Base-by-base conservation (phyloP, 2,888 invertebrate species). In the Polyploca ridens region DNA sequence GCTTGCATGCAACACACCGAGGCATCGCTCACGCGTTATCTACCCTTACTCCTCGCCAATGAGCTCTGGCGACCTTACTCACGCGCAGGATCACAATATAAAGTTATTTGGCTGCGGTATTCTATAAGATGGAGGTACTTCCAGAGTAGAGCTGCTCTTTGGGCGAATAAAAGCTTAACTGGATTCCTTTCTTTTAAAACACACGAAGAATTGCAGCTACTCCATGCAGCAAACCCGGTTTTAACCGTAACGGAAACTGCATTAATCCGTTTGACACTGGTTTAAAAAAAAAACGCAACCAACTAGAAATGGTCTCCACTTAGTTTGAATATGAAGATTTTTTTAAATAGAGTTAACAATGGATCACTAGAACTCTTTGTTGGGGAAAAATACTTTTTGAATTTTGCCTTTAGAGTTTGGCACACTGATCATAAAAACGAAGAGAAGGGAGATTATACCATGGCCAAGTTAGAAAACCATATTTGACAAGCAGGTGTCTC, bases 241-340 rank as follows among this genome's bases (percentile, higher is more conserved):
- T 5, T 14, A 58, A 27, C 33, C 13, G n/a, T 6, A 62, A 62
- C 19, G 19, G 67, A 69, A 75, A 71, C 77, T 69, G 68, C 73
- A 71, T 77, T 64, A 75, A 76, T 77, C 71, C 71, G 60, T 75
- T 75, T 76, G 68, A 64, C 65, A 68, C 68, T 62, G 61, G 71
- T 64, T 68, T 67, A 65, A 35, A 63, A 65, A 77, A 75, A 67
- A 66, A 71, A n/a, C 16, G 72, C 66, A 66, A 74, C 68, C 64
- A 66, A 63, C 70, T 65, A 58, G 67, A 68, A 70, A 33, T 27
- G 63, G 66, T 58, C 65, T 71, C 75, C 76, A 73, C 75, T 1
- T 38, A 38, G 3, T 68, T 77, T 73, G 58, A 61, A 66, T 69
- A 62, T 67, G 60, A 74, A 70, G 67, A 64, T 74, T 68, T 61